A percentile compares a stretch with the other conserved stretches of the same genome.
These are phyloP conservation scores for Rhombomys opimus DNA, from an alignment of 2,113 vertebrate species.

Conservation along the genomic window DNA sequence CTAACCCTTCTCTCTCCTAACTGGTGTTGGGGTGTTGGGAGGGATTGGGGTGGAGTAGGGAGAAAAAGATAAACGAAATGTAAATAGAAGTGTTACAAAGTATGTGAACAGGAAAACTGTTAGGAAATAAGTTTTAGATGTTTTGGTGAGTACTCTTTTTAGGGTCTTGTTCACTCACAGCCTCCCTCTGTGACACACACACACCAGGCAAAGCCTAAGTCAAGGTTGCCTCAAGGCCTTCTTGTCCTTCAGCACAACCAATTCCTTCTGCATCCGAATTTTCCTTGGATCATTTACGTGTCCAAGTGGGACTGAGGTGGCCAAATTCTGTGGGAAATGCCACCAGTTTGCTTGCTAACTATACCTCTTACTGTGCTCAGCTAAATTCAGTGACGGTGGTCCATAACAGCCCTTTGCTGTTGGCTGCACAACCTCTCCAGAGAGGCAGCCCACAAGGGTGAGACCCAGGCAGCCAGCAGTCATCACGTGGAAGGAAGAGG, in stretches of 20 bases:
- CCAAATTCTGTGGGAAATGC: neutral
- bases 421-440: neutral
- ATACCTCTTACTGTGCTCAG: neutral
- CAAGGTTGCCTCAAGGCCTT: neutral
- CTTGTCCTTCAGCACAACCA: neutral
- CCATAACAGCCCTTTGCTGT: neutral
- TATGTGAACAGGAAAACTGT: neutral
- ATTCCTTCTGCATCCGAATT: neutral
- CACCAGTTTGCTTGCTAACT: neutral
- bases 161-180: neutral
- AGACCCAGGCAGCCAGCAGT: neutral
- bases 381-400: neutral
- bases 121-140: neutral
- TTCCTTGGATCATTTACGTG: neutral
- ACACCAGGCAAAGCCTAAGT: neutral
- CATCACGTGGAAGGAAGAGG: neutral
- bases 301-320: neutral
- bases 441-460: neutral
- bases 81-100: no score
- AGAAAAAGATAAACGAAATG: no score
- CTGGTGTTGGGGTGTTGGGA: no score
- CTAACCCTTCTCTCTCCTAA: no score
- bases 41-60: no score
- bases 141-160: neutral
- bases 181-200: neutral